Evolutionary conservation across 1,140 invertebrate genomes (phyloP).

Genomic region (Parasteatoda tepidariorum): DNA sequence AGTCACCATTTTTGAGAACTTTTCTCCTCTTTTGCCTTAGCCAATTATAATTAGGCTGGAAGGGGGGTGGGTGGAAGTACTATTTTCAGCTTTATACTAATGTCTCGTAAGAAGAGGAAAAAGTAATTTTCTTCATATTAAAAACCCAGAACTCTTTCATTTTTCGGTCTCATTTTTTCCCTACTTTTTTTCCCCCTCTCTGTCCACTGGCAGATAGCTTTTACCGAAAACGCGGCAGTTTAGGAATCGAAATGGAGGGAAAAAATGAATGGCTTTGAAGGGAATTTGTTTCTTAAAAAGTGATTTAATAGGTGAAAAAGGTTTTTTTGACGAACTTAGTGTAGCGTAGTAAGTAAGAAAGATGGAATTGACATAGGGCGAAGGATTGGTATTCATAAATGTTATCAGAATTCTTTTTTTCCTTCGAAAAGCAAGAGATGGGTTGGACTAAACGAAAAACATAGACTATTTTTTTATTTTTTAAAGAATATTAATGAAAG

Average conservation of each 20-base stretch:
- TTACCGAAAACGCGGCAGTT: conserved; percentile 13
- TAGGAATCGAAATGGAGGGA: background rate
- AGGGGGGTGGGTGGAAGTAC: background rate
- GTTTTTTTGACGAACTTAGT: too few species aligned
- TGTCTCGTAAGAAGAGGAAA: conserved; percentile 5
- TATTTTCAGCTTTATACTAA: conserved; percentile 21
- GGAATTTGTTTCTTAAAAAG: too few species aligned
- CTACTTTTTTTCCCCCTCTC: background rate
- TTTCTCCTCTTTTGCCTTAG: conserved; percentile 12
- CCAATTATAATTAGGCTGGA: conserved; percentile 51
- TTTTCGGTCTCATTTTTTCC: background rate
- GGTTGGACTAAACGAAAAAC: too few species aligned
- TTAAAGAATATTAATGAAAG: too few species aligned
- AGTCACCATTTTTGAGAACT: conserved; percentile 40
- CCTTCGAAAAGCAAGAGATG: too few species aligned
- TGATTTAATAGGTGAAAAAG: too few species aligned
- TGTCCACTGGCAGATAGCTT: conserved; percentile 1
- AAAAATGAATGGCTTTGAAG: too few species aligned
- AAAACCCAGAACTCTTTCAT: conserved; percentile 21
- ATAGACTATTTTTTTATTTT: too few species aligned
- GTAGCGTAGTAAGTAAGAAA: too few species aligned
- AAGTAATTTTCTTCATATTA: conserved; percentile 46
- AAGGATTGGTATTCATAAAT: too few species aligned
- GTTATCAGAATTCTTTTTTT: too few species aligned
- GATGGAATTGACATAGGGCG: too few species aligned